A percentile compares a stretch with the other conserved stretches of the same genome.
These are phyloP conservation scores for Nephila pilipes DNA, from an alignment of 1,140 invertebrate species.

Conservation along the genomic window DNA sequence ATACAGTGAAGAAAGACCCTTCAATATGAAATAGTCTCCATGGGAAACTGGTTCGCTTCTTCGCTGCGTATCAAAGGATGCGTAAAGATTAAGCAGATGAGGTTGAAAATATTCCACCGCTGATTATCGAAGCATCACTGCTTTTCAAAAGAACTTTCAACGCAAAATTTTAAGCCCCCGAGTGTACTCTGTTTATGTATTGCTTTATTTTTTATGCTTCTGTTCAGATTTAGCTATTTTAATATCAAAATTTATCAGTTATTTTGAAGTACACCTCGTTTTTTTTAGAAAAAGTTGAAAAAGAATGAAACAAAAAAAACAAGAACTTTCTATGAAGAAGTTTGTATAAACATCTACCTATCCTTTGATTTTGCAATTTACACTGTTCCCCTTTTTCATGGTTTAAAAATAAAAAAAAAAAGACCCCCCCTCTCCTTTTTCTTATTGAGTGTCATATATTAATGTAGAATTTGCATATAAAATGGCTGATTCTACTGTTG, in stretches of 20 bases:
- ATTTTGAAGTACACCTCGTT: not conserved
- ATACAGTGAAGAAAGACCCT: not conserved
- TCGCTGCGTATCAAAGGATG: not conserved
- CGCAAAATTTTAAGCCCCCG: not conserved
- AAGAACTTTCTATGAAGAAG: not conserved
- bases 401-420: no score
- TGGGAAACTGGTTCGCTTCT: not conserved
- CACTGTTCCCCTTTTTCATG: no score
- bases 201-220: not conserved
- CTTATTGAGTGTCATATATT: no score
- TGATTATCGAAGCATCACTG: not conserved
- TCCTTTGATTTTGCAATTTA: no score
- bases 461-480: no score
- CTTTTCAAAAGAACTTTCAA: not conserved
- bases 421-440: no score
- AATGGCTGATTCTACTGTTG: no score
- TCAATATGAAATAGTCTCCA: not conserved
- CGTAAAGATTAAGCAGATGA: constrained; percentile 5
- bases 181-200: not conserved
- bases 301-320: not conserved
- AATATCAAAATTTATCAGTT: not conserved
- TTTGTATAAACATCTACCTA: no score
- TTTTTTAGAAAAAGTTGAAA: not conserved
- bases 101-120: not conserved
- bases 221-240: not conserved